These are phyloP conservation scores for Helicoverpa zea DNA, from an alignment of 1,140 invertebrate species.

Conservation along the genomic window DNA sequence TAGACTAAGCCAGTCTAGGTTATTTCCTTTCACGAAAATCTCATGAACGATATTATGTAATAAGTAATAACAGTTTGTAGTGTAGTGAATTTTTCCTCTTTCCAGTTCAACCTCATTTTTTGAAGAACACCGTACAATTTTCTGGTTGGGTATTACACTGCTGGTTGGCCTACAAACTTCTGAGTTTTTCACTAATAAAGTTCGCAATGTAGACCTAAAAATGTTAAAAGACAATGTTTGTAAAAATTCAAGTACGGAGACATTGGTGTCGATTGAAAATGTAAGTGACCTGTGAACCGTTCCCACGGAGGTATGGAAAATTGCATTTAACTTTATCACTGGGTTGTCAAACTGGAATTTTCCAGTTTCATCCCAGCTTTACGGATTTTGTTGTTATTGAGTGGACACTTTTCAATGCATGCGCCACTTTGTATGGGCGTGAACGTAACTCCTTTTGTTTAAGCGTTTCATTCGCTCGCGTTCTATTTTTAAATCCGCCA, in stretches of 20 bases:
- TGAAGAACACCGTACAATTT: background rate
- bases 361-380: background rate
- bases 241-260: background rate
- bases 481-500: background rate
- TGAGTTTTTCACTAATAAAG: background rate
- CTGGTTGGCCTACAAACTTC: background rate
- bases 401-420: conserved; percentile 6
- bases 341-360: conserved; percentile 28
- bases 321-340: conserved; percentile 37
- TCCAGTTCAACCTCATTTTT: background rate
- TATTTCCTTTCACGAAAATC: conserved; percentile 24
- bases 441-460: conserved; percentile 22
- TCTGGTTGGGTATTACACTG: background rate
- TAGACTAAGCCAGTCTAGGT: background rate
- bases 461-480: conserved; percentile 15
- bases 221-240: background rate
- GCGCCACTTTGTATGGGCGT: background rate
- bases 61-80: conserved; percentile 39
- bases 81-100: conserved; percentile 2
- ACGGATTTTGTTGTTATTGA: conserved; percentile 25
- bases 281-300: conserved; percentile 41
- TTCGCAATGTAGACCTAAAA: background rate
- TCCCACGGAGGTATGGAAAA: conserved; percentile 26
- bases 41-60: conserved; percentile 14
- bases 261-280: conserved; percentile 38